Evolutionary conservation across 2,888 invertebrate species (phyloP).

Genomic region (Homarus gammarus): DNA sequence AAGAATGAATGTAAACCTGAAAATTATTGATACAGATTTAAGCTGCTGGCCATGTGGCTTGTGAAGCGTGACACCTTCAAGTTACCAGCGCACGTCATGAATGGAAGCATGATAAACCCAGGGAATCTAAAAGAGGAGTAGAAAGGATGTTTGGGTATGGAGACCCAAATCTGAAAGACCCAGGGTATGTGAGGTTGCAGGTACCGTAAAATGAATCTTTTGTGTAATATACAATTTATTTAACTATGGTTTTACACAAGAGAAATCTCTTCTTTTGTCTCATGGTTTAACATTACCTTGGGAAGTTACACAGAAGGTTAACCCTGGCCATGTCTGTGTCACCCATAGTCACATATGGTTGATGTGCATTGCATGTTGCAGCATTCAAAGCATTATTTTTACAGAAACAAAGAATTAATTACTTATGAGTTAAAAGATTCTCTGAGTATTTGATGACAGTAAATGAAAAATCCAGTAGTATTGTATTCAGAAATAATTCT

Average conservation of each 20-base stretch:
- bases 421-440: too few relatives aligned
- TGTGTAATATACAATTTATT: neutral
- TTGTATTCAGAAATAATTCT: too few relatives aligned
- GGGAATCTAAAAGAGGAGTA: slow-evolving; percentile 66
- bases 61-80: slow-evolving; percentile 68
- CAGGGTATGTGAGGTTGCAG: neutral
- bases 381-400: neutral
- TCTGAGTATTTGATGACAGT: too few relatives aligned
- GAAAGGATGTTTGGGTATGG: neutral
- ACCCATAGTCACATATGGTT: too few relatives aligned
- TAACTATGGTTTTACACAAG: too few relatives aligned
- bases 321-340: too few relatives aligned
- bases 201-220: neutral
- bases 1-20: neutral
- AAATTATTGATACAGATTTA: slow-evolving; percentile 47
- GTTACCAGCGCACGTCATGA: slow-evolving; percentile 67
- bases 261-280: neutral
- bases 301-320: too few relatives aligned
- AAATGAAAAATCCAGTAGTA: too few relatives aligned
- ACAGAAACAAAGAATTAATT: too few relatives aligned
- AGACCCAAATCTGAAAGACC: neutral
- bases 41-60: slow-evolving; percentile 54
- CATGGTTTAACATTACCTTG: too few relatives aligned
- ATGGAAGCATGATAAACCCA: slow-evolving; percentile 61
- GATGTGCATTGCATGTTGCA: neutral